These are phyloP conservation scores for Sparidentex hasta DNA, from an alignment of 2,797 vertebrate species.

Conservation along the genomic window DNA sequence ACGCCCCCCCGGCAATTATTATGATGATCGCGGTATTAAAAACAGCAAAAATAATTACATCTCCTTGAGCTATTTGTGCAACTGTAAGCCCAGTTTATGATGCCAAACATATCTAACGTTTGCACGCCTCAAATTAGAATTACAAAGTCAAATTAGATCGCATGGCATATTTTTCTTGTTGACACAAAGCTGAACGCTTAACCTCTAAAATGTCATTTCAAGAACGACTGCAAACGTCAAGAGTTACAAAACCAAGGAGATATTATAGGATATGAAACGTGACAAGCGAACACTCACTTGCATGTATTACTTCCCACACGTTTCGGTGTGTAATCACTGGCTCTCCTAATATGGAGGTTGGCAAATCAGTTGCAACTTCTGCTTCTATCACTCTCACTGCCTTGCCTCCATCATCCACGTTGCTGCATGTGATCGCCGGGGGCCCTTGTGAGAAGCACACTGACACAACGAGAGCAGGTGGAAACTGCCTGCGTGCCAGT, in stretches of 20 bases:
- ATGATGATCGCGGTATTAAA: constrained; percentile 40
- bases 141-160: background rate
- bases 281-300: background rate
- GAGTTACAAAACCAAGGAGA: background rate
- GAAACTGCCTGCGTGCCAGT: background rate
- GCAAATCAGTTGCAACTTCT: constrained; percentile 56
- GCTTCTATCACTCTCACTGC: constrained; percentile 37
- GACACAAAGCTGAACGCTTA: background rate
- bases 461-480: constrained; percentile 6
- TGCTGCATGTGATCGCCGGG: background rate
- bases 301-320: constrained; percentile 47
- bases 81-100: background rate
- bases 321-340: background rate
- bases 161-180: background rate
- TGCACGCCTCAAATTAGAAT: background rate
- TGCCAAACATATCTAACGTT: background rate
- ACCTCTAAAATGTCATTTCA: background rate
- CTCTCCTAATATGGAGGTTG: constrained; percentile 46
- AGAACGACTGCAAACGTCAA: background rate
- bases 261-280: constrained; percentile 34
- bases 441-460: background rate
- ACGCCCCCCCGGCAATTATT: constrained; percentile 47
- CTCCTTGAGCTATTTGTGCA: constrained; percentile 31
- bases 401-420: background rate
- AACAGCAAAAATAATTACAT: constrained; percentile 46